Percentiles rank a stretch among this genome's conserved stretches.
Evolutionary conservation across 2,888 invertebrate genomes (phyloP).

Genomic region (Drosophila neutralis): DNA sequence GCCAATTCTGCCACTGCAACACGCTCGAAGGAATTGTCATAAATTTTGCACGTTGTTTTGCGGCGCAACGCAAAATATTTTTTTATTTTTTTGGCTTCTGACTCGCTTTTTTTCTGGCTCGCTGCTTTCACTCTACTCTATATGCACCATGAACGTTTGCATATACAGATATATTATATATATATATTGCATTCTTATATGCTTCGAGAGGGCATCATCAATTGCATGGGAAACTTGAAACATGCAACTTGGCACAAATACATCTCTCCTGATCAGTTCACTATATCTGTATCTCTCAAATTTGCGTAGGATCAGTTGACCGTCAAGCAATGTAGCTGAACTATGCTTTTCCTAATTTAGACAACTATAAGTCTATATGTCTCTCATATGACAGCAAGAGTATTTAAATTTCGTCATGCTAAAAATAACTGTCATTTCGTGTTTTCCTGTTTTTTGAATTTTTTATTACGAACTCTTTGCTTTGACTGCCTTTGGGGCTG

Average conservation of each 20-base stretch:
- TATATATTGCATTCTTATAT: neutral
- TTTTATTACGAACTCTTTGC: constrained; percentile 51
- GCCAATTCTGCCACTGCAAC: constrained; percentile 60
- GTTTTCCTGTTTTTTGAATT: constrained; percentile 23
- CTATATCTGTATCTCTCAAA: neutral
- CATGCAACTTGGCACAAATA: neutral
- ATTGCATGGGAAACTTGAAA: too few species aligned
- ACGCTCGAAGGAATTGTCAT: constrained; percentile 64
- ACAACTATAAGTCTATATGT: neutral
- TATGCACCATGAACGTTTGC: neutral
- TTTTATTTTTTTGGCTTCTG: constrained; percentile 34
- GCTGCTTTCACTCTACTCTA: constrained; percentile 22
- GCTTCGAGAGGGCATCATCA: neutral
- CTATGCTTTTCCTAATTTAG: neutral
- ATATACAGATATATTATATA: neutral
- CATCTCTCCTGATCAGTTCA: neutral
- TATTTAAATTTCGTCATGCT: constrained; percentile 8
- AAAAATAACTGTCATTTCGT: constrained; percentile 3
- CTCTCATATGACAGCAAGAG: neutral
- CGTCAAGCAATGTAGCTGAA: neutral
- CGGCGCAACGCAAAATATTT: constrained; percentile 45
- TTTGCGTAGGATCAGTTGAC: neutral
- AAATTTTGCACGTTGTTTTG: constrained; percentile 72
- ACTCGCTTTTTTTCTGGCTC: constrained; percentile 10
- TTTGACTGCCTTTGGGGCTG: constrained; percentile 51